Conservation (phyloP, 2,113 vertebrate genomes). For the Periophthalmus modestus region DNA sequence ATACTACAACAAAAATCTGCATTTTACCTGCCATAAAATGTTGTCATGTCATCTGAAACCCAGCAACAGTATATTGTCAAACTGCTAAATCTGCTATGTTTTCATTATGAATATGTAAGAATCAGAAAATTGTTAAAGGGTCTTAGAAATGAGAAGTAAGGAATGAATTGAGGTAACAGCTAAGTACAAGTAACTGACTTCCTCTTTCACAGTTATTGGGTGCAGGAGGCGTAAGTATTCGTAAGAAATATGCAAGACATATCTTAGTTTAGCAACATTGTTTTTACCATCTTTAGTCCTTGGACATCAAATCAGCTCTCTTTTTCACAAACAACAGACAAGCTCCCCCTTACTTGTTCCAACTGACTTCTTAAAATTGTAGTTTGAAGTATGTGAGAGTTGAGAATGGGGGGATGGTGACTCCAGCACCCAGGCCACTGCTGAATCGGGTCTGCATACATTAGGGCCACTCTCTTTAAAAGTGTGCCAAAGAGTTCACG, state of each 20-base stretch:
- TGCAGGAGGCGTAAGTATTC: not conserved
- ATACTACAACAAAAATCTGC: too few relatives aligned
- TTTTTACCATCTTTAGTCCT: slow-evolving; percentile 50
- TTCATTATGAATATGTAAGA: not conserved
- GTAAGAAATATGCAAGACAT: slow-evolving; percentile 58
- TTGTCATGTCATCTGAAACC: too few relatives aligned
- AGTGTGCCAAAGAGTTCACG: slow-evolving; percentile 81
- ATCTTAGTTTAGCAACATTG: slow-evolving; percentile 34
- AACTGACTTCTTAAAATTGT: slow-evolving; percentile 65
- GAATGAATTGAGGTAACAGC: not conserved
- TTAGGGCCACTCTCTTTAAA: slow-evolving; percentile 81
- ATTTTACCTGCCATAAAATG: too few relatives aligned
- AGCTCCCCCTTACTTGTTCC: slow-evolving; percentile 73
- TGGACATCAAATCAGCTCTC: slow-evolving; percentile 52
- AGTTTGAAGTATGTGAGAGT: slow-evolving; percentile 22
- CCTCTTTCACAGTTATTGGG: not conserved
- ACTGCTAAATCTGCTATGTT: not conserved
- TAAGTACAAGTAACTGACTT: not conserved
- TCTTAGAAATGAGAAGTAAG: not conserved
- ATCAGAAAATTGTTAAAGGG: not conserved
- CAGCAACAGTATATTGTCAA: too few relatives aligned
- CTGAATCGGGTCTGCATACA: slow-evolving; percentile 79
- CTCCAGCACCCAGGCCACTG: slow-evolving; percentile 69
- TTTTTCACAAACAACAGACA: slow-evolving; percentile 61
- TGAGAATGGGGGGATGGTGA: slow-evolving; percentile 59